phyloP scores from a whole-genome alignment of 2,113 vertebrate genomes.

The Melanerpes formicivorus region DNA sequence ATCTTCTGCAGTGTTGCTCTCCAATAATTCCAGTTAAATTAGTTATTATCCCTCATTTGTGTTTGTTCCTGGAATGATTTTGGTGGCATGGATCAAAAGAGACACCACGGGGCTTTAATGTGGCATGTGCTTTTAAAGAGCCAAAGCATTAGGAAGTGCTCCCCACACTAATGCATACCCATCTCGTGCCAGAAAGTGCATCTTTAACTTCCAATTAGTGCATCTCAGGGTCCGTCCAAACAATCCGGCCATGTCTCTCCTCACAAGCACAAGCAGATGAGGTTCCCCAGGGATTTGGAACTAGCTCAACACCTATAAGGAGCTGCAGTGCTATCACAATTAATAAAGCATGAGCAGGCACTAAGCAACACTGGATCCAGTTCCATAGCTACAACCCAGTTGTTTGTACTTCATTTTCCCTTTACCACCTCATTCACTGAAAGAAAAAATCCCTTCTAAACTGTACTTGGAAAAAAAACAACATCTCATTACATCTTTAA shows the following conservation, averaged over 20 bases:
- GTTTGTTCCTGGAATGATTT: conserved; percentile 51
- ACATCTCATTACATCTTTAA: not conserved
- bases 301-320: conserved; percentile 34
- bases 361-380: not conserved
- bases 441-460: not conserved
- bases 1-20: conserved; percentile 48
- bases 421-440: not conserved
- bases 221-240: conserved; percentile 63
- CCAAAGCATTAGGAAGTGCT: conserved; percentile 45
- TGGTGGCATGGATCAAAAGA: conserved; percentile 59
- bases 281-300: not conserved
- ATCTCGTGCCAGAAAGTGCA: not conserved
- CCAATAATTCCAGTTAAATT: conserved; percentile 66
- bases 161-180: conserved; percentile 22
- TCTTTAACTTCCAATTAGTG: conserved; percentile 72
- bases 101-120: conserved; percentile 38
- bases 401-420: not conserved
- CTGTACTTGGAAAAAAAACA: not conserved
- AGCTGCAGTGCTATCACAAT: not conserved
- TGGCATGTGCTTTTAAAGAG: conserved; percentile 22
- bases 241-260: conserved; percentile 12
- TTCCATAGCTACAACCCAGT: not conserved
- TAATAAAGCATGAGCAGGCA: conserved; percentile 5
- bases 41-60: conserved; percentile 67
- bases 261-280: conserved; percentile 62